Evolutionary conservation across 2,888 invertebrate species (phyloP), one percentile per base, ranked within the genome.

Genomic region (Pyralis farinalis): DNA sequence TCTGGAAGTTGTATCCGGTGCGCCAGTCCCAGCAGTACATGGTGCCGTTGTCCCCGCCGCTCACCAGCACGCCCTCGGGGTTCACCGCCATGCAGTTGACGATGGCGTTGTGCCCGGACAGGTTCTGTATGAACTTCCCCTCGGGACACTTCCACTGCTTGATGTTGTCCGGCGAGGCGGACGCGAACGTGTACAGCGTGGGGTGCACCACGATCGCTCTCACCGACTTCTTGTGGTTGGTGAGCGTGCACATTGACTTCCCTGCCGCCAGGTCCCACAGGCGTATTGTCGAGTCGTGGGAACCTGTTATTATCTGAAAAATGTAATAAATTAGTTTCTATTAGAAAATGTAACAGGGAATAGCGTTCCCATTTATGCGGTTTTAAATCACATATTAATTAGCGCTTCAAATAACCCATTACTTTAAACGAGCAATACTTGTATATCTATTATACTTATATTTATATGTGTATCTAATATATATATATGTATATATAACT

Each of bases 101-200:
- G 52, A 99, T 99, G 0, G 98, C 96, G 76, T 97, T 99, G 75
- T 99, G 99, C 0, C 99, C 99, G 0, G 97, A 94, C 41, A 99
- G 88, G 75, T 98, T 99, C 98, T 99, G 99, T 40, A 99, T 94
- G 70, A 99, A 99, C 70, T 96, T 96, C 1, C 99, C 99, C 60
- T 99, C 97, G 0, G 98, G 99, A 67, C 98, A 98, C 73, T 96
- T 97, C 99, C 99, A 99, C 72, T 99, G 98, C 71, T 99, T 99
- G 50, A 99, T 97, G 71, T 99, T 99, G 74, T 99, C 99, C 0
- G 99, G 98, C 0, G 98, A 98, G 0, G 97, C 99, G 0, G 98
- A 98, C 0, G 97, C 99, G 81, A 99, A 99, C 91, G 98, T 98
- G 77, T 98, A 93, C 64, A 94, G 71, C 0, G 92, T 91, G 0